Conservation (phyloP, 1,140 invertebrate genomes). For the Drosophila pseudoananassae region DNA sequence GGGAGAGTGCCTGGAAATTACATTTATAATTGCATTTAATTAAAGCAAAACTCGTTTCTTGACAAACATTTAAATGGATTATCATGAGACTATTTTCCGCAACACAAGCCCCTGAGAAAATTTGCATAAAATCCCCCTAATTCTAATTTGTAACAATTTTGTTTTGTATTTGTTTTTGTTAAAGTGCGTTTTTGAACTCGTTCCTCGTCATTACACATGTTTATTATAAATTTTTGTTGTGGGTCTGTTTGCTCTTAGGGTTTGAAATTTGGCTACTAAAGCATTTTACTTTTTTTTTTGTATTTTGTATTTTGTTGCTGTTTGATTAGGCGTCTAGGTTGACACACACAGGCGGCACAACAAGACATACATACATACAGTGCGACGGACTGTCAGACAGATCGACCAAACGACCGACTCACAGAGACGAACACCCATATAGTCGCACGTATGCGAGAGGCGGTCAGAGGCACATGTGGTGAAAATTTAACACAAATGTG, state of each 20-base stretch:
- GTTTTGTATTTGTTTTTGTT: conserved; percentile 3
- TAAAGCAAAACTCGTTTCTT: conserved; percentile 26
- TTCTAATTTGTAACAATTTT: conserved; percentile 15
- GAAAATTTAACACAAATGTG: conserved; percentile 80
- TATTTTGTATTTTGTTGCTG: conserved; percentile 37
- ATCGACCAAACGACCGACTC: conserved; percentile 20
- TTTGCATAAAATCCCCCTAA: conserved; percentile 14
- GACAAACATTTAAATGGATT: neutral
- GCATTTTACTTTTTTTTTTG: conserved; percentile 33
- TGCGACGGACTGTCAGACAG: conserved; percentile 10
- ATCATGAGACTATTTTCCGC: conserved; percentile 2
- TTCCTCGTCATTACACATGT: conserved; percentile 53
- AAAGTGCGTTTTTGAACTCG: conserved; percentile 15
- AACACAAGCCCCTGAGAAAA: conserved; percentile 14
- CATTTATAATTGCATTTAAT: conserved; percentile 46
- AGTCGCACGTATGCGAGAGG: conserved; percentile 8
- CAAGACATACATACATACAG: conserved; percentile 6
- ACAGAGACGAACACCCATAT: conserved; percentile 40
- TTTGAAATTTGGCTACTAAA: conserved; percentile 60
- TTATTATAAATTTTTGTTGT: conserved; percentile 48
- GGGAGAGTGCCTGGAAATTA: neutral
- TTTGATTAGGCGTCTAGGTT: conserved; percentile 79
- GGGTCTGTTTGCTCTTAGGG: conserved; percentile 9
- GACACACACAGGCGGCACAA: conserved; percentile 65
- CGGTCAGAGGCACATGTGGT: conserved; percentile 55